A percentile compares a stretch with the other conserved stretches of the same genome.
Conservation (phyloP, 2,797 vertebrate genomes). For the Pipistrellus pygmaeus region DNA sequence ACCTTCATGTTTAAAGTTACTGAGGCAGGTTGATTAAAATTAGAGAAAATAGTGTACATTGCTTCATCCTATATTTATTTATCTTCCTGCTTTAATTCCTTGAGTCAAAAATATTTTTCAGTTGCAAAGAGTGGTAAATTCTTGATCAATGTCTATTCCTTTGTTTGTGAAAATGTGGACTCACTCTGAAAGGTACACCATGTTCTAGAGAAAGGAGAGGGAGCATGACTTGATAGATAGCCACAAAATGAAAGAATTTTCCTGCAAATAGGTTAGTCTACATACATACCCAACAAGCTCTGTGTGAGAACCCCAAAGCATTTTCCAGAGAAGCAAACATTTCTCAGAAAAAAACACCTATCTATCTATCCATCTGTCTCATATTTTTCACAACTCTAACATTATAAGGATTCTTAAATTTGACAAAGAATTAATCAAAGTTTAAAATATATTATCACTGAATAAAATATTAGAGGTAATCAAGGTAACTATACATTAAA, state of each 20-base stretch:
- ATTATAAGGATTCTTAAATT: neutral
- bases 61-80: neutral
- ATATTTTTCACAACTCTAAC: neutral
- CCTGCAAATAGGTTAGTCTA: neutral
- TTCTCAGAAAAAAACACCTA: neutral
- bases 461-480: neutral
- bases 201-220: neutral
- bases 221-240: neutral
- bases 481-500: neutral
- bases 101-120: neutral
- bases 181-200: neutral
- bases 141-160: neutral
- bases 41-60: neutral
- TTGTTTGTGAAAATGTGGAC: neutral
- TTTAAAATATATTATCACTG: neutral
- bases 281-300: neutral
- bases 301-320: neutral
- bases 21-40: neutral
- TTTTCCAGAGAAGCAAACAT: neutral
- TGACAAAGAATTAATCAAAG: neutral
- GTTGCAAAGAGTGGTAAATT: neutral
- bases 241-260: neutral
- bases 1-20: neutral
- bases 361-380: neutral
- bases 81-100: neutral